phyloP scores from a whole-genome alignment of 2,113 vertebrate genomes.

The Eublepharis macularius region DNA sequence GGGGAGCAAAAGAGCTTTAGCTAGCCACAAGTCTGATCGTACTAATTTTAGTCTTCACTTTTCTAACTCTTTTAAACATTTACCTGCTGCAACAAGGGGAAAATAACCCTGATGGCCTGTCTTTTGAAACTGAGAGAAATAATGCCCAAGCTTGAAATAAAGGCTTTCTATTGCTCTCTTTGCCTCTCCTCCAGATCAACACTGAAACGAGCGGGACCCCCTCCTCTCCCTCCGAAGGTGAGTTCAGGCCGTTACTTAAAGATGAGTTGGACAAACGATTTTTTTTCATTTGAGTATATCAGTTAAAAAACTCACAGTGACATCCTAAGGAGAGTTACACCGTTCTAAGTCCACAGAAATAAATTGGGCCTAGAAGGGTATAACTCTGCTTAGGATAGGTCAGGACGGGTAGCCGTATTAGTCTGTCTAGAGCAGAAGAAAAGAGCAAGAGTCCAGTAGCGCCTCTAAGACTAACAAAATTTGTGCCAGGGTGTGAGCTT shows the following conservation, averaged over 20 bases:
- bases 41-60: neutral
- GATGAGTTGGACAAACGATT: neutral
- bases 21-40: accelerated
- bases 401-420: no score
- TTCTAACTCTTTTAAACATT: accelerated
- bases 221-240: slow-evolving; percentile 96
- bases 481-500: no score
- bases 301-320: no score
- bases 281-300: no score
- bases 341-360: no score
- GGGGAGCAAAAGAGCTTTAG: neutral
- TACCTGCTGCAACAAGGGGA: neutral
- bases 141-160: neutral
- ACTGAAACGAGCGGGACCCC: slow-evolving; percentile 86
- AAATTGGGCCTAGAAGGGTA: no score
- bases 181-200: slow-evolving; percentile 81
- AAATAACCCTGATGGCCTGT: neutral
- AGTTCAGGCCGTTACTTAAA: neutral
- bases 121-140: neutral
- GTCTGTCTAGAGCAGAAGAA: no score
- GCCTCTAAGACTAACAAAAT: no score
- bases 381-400: no score
- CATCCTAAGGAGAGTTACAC: no score
- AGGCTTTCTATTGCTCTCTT: neutral
- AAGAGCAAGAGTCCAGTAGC: no score